Percentiles rank a stretch among this genome's conserved stretches.
These are phyloP conservation scores for Dione vanillae DNA, from an alignment of 2,888 invertebrate genomes.

Conservation along the genomic window DNA sequence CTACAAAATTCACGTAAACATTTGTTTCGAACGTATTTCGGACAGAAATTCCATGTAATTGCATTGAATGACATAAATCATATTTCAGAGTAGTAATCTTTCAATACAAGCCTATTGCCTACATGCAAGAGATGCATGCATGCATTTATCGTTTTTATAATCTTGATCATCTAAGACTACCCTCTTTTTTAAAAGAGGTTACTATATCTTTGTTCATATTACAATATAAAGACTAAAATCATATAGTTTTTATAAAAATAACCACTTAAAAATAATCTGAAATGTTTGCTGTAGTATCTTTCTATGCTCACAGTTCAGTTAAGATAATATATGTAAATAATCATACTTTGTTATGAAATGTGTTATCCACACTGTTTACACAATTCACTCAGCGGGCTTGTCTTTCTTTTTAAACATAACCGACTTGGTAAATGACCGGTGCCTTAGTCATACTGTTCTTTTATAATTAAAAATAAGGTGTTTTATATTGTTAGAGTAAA, in stretches of 20 bases:
- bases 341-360: conserved; percentile 7
- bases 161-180: no score
- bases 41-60: no score
- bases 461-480: not conserved
- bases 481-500: no score
- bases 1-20: no score
- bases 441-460: not conserved
- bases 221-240: not conserved
- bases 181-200: no score
- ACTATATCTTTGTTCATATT: no score
- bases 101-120: no score
- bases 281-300: not conserved
- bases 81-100: no score
- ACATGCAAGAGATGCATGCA: no score
- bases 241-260: not conserved
- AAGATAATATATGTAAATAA: conserved; percentile 21
- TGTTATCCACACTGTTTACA: conserved; percentile 20
- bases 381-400: conserved; percentile 4
- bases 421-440: conserved; percentile 11
- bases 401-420: conserved; percentile 9
- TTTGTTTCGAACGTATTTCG: no score
- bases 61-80: no score
- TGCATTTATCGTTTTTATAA: no score
- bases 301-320: not conserved
- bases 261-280: not conserved